phyloP scores from a whole-genome alignment of 2,113 vertebrate genomes.

The Notarius lentiginosus region DNA sequence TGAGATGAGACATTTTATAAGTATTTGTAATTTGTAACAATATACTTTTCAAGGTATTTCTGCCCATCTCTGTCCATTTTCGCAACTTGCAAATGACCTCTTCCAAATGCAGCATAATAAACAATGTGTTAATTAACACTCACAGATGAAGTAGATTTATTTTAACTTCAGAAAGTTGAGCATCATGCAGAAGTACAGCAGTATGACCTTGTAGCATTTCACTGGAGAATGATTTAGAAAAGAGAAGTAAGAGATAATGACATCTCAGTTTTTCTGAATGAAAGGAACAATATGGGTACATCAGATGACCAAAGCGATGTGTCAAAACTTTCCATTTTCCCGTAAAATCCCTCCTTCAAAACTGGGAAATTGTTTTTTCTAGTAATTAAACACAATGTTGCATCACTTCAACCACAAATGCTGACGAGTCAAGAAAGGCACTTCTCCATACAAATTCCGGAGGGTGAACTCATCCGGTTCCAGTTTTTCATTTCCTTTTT shows the following conservation, averaged over 20 bases:
- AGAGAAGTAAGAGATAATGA: neutral
- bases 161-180: neutral
- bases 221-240: neutral
- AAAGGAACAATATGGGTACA: neutral
- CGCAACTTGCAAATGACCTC: neutral
- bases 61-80: neutral
- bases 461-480: neutral
- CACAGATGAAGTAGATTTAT: neutral
- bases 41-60: too few species aligned
- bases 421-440: neutral
- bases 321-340: slow-evolving; percentile 13
- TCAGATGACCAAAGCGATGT: neutral
- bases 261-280: slow-evolving; percentile 1
- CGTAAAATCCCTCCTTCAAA: neutral
- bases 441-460: neutral
- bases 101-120: neutral
- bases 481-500: slow-evolving; percentile 2
- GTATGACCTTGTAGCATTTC: too few species aligned
- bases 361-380: neutral
- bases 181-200: neutral
- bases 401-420: slow-evolving; percentile 13
- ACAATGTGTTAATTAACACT: neutral
- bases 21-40: too few species aligned
- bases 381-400: neutral
- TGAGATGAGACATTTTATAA: too few species aligned